phyloP scores from a whole-genome alignment of 2,113 vertebrate genomes.

The Tautogolabrus adspersus region DNA sequence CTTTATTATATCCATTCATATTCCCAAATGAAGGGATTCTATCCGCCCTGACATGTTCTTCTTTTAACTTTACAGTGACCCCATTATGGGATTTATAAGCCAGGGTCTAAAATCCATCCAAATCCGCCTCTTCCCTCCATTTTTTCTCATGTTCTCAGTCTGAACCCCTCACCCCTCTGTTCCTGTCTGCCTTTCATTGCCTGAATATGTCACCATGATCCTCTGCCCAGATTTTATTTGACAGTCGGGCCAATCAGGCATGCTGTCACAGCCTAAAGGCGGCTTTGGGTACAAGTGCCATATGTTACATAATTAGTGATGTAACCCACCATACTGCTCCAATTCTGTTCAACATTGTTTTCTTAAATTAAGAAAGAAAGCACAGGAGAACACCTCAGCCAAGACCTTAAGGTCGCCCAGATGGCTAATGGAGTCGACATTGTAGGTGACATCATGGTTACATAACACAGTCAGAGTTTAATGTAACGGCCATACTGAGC shows the following conservation, averaged over 20 bases:
- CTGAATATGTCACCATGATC: background rate
- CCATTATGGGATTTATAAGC: background rate
- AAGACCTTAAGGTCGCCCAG: background rate
- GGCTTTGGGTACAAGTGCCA: conserved; percentile 3
- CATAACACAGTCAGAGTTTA: conserved; percentile 9
- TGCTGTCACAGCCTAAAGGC: background rate
- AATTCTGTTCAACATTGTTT: conserved; percentile 16
- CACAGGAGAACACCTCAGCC: background rate
- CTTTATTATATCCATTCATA: too few relatives aligned
- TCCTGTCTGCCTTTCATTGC: background rate
- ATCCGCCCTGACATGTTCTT: background rate
- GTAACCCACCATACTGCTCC: conserved; percentile 6
- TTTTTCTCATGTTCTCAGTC: background rate
- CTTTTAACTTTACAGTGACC: background rate
- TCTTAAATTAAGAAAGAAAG: conserved; percentile 4
- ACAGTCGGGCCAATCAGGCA: background rate
- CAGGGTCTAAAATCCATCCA: background rate
- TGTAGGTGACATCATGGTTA: conserved; percentile 31
- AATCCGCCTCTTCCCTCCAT: background rate
- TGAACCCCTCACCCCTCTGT: background rate
- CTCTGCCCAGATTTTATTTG: conserved; percentile 5
- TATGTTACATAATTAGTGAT: conserved; percentile 23
- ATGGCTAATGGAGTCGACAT: background rate
- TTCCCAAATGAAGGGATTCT: background rate
- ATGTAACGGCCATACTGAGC: background rate